Conservation (phyloP, 2,888 invertebrate species). For the Cremastinae sp. region DNA sequence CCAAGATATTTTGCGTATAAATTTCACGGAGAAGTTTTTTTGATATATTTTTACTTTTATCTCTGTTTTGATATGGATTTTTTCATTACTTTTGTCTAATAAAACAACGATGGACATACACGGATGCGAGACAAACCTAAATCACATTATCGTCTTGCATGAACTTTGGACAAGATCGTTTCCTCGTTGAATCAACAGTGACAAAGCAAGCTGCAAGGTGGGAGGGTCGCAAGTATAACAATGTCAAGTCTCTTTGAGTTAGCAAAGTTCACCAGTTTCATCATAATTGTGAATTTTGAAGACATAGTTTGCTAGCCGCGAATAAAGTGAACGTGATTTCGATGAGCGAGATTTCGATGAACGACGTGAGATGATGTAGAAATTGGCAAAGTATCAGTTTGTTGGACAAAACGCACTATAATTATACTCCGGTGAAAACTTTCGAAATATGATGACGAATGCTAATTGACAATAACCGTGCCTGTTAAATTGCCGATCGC, state of each 20-base stretch:
- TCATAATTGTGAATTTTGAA: slow-evolving; percentile 56
- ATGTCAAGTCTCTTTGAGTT: slow-evolving; percentile 61
- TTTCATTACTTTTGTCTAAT: too few relatives aligned
- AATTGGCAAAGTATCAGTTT: slow-evolving; percentile 5
- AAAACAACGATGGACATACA: too few relatives aligned
- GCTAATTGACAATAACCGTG: slow-evolving; percentile 6
- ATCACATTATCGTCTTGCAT: too few relatives aligned
- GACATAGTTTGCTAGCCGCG: slow-evolving; percentile 24
- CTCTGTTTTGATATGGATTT: too few relatives aligned
- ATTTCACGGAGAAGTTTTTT: too few relatives aligned
- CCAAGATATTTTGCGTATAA: too few relatives aligned
- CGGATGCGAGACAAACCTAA: too few relatives aligned
- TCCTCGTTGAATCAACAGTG: neutral
- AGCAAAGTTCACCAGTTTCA: slow-evolving; percentile 56
- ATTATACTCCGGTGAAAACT: neutral
- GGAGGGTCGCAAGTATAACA: slow-evolving; percentile 35
- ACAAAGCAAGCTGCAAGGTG: slow-evolving; percentile 19
- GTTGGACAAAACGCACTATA: neutral
- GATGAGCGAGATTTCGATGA: neutral
- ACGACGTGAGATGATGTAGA: neutral
- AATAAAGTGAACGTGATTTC: neutral
- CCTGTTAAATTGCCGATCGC: slow-evolving; percentile 10
- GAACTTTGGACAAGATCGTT: slow-evolving; percentile 3
- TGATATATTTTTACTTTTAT: too few relatives aligned
- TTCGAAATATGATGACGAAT: neutral